These are phyloP conservation scores for Crotalus viridis DNA, from an alignment of 2,113 vertebrate species.

Conservation along the genomic window DNA sequence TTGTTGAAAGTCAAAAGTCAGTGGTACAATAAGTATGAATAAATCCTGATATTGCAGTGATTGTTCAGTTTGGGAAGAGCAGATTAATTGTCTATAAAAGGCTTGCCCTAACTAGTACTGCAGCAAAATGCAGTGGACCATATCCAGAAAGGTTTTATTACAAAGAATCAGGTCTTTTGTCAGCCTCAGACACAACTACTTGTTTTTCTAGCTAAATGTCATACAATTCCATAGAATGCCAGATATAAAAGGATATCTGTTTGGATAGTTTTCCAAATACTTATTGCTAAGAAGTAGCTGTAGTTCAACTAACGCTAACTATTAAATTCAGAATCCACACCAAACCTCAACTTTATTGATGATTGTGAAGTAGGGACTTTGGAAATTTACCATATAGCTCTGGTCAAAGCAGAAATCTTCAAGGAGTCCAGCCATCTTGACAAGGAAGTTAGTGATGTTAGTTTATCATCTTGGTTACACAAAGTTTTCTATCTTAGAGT, in stretches of 20 bases:
- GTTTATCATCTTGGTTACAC: background rate
- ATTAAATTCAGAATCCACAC: background rate
- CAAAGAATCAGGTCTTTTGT: background rate
- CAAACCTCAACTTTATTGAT: background rate
- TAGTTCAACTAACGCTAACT: background rate
- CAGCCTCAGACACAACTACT: background rate
- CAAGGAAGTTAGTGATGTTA: background rate
- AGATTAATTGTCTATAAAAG: conserved; percentile 41
- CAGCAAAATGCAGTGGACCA: conserved; percentile 22
- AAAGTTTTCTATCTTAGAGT: background rate
- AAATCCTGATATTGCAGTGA: conserved; percentile 22
- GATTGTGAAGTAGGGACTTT: background rate
- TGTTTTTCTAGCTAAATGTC: background rate
- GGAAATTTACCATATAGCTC: background rate
- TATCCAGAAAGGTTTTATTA: conserved; percentile 29
- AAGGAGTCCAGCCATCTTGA: background rate
- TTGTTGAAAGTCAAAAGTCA: conserved; percentile 35
- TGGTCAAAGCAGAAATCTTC: background rate
- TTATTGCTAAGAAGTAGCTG: background rate
- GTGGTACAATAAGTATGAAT: conserved; percentile 28
- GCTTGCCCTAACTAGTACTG: background rate
- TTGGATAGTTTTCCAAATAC: background rate
- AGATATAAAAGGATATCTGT: conserved; percentile 3
- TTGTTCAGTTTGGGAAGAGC: conserved; percentile 33
- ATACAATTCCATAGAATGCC: conserved; percentile 1